Evolutionary conservation across 1,140 invertebrate species (phyloP).

Genomic region (Microplitis mediator): DNA sequence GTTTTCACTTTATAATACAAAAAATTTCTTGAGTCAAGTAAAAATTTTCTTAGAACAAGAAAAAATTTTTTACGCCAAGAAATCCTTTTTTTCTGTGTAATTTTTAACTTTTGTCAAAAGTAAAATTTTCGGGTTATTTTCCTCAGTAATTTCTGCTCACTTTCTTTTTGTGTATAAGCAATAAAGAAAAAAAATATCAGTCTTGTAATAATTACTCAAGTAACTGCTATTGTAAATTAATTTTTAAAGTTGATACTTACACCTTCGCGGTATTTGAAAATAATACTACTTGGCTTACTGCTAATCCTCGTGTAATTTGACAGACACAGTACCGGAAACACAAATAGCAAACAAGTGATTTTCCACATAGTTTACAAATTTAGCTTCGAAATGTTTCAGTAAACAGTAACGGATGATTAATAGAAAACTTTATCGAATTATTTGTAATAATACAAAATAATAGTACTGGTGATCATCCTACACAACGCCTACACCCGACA

Average conservation of each 20-base stretch:
- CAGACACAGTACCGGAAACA: not conserved
- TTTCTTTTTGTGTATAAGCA: too few species aligned
- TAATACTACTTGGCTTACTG: conserved; percentile 44
- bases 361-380: not conserved
- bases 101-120: too few species aligned
- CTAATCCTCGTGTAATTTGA: conserved; percentile 43
- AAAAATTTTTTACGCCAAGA: too few species aligned
- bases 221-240: not conserved
- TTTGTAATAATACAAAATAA: not conserved
- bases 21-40: too few species aligned
- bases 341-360: not conserved
- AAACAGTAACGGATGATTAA: conserved; percentile 3
- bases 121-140: too few species aligned
- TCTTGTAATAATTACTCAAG: too few species aligned
- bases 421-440: conserved; percentile 17
- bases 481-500: conserved; percentile 23
- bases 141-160: too few species aligned
- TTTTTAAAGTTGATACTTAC: conserved; percentile 37
- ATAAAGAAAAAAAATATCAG: too few species aligned
- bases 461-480: conserved; percentile 17
- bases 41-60: too few species aligned
- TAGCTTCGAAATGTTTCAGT: not conserved
- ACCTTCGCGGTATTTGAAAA: conserved; percentile 47
- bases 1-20: too few species aligned
- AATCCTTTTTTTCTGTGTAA: too few species aligned